Evolutionary conservation across 2,113 vertebrate genomes (phyloP).

Genomic region (Morone saxatilis): DNA sequence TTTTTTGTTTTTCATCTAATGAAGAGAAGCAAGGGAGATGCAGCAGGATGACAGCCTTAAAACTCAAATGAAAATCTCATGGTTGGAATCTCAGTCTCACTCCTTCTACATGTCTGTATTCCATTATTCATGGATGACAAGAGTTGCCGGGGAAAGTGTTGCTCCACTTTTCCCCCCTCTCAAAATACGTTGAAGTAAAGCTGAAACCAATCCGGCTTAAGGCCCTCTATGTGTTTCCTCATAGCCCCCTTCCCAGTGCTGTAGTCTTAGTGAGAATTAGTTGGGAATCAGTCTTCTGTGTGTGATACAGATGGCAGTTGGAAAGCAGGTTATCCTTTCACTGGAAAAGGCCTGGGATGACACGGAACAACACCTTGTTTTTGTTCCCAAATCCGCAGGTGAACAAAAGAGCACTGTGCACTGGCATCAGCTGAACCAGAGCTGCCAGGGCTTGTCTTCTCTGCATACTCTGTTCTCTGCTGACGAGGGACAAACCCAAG

Average conservation of each 20-base stretch:
- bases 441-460: constrained; percentile 39
- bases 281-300: constrained; percentile 34
- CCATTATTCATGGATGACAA: constrained; percentile 67
- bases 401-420: constrained; percentile 47
- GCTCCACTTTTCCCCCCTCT: constrained; percentile 51
- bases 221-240: constrained; percentile 20
- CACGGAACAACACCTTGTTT: constrained; percentile 42
- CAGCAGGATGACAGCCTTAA: constrained; percentile 8
- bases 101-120: constrained; percentile 39
- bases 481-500: constrained; percentile 38
- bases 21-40: not conserved
- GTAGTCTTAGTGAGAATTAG: constrained; percentile 48
- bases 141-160: constrained; percentile 38
- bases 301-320: constrained; percentile 38
- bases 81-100: constrained; percentile 32
- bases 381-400: constrained; percentile 61
- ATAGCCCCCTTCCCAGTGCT: constrained; percentile 6
- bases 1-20: not conserved
- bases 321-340: constrained; percentile 60
- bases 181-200: constrained; percentile 34
- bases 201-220: constrained; percentile 56
- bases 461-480: constrained; percentile 32
- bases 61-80: constrained; percentile 33
- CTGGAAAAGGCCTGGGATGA: constrained; percentile 40
- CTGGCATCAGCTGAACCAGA: constrained; percentile 25